Evolutionary conservation across 2,888 invertebrate species (phyloP).

Genomic region (Xanthia icteritia): DNA sequence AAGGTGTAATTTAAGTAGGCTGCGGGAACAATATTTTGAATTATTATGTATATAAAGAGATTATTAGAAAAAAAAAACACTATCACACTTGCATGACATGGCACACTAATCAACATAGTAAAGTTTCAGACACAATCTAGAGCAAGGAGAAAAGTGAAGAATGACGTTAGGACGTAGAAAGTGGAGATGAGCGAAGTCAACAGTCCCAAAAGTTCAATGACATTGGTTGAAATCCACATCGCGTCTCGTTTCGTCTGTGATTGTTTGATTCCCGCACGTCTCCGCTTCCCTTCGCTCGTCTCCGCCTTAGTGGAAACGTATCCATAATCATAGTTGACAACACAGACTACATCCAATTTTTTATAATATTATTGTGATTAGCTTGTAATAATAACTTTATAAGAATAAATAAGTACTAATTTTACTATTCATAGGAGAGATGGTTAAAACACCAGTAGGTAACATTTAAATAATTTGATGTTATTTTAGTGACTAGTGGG

Average conservation of each 20-base stretch:
- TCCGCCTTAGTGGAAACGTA: neutral
- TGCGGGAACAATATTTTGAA: slow-evolving; percentile 38
- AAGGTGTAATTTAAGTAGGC: slow-evolving; percentile 40
- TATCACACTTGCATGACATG: slow-evolving; percentile 14
- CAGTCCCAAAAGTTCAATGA: neutral
- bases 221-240: neutral
- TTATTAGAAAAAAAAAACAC: slow-evolving; percentile 20
- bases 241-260: neutral
- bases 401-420: slow-evolving; percentile 24
- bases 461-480: slow-evolving; percentile 26
- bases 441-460: slow-evolving; percentile 7
- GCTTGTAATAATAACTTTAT: neutral
- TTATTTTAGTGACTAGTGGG: slow-evolving; percentile 53
- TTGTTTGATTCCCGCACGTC: neutral
- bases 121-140: neutral
- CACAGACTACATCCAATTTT: neutral
- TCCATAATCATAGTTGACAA: neutral
- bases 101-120: slow-evolving; percentile 18
- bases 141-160: no score
- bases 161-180: neutral
- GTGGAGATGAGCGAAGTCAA: neutral
- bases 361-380: neutral
- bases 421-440: slow-evolving; percentile 1
- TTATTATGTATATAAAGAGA: slow-evolving; percentile 15
- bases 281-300: neutral